Conservation (phyloP, 2,888 invertebrate genomes). For the Microdon myrmicae region DNA sequence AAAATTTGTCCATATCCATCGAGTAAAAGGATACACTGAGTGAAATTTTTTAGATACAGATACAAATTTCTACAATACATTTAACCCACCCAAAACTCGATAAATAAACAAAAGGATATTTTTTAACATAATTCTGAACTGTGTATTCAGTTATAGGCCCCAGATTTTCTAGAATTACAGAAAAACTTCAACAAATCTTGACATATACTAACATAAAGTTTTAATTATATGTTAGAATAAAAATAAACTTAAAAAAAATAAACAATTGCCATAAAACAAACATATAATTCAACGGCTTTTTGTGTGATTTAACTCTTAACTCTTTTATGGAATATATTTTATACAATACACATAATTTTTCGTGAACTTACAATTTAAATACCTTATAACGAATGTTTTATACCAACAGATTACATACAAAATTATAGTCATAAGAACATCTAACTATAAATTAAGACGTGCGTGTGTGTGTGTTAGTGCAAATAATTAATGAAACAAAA, state of each 20-base stretch:
- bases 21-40: conserved; percentile 51
- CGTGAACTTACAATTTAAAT: conserved; percentile 33
- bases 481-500: conserved; percentile 12
- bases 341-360: conserved; percentile 25
- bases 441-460: conserved; percentile 8
- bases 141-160: too few species aligned
- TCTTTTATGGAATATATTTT: conserved; percentile 39
- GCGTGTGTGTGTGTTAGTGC: conserved; percentile 14
- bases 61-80: conserved; percentile 34
- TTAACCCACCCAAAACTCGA: conserved; percentile 44
- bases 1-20: conserved; percentile 49
- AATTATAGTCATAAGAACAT: conserved; percentile 6
- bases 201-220: conserved; percentile 21
- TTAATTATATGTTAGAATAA: conserved; percentile 27
- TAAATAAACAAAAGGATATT: conserved; percentile 13
- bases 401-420: conserved; percentile 37
- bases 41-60: conserved; percentile 42
- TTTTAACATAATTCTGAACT: conserved; percentile 18
- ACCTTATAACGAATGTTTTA: conserved; percentile 34
- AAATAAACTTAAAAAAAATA: conserved; percentile 26
- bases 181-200: not conserved
- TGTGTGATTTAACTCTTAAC: conserved; percentile 50
- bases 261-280: conserved; percentile 52
- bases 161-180: not conserved
- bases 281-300: conserved; percentile 50